phyloP scores from a whole-genome alignment of 2,888 invertebrate genomes.

The Orthonychiurus folsomi region DNA sequence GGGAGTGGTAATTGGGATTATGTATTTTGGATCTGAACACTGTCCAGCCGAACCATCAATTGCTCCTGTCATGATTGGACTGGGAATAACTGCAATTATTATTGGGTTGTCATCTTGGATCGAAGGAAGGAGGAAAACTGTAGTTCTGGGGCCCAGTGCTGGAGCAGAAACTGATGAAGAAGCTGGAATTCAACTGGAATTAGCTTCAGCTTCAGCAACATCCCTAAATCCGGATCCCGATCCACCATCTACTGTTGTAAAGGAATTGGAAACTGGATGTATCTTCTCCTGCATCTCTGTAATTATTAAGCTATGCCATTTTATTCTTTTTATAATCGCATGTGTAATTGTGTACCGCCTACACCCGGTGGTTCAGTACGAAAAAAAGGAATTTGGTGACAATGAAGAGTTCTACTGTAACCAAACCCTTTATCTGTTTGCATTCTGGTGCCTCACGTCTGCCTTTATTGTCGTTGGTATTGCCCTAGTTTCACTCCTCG shows the following conservation, averaged over 20 bases:
- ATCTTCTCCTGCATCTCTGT: neutral
- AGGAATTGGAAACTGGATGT: too few species aligned
- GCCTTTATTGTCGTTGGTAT: neutral
- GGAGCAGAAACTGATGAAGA: neutral
- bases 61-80: neutral
- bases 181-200: neutral
- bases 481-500: too few species aligned
- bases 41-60: constrained; percentile 4
- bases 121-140: neutral
- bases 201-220: neutral
- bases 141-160: neutral
- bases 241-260: too few species aligned
- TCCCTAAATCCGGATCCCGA: too few species aligned
- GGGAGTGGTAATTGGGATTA: constrained; percentile 7
- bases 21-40: neutral
- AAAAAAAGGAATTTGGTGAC: neutral
- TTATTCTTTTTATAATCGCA: constrained; percentile 4
- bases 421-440: constrained; percentile 2
- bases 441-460: constrained; percentile 2
- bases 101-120: neutral
- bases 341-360: constrained; percentile 5
- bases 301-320: constrained; percentile 1
- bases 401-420: constrained; percentile 3
- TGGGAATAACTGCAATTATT: neutral
- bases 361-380: neutral